These are phyloP conservation scores for Halichondria panicea DNA, from an alignment of 37 sponge, comb jelly and placozoan genomes.

Conservation along the genomic window DNA sequence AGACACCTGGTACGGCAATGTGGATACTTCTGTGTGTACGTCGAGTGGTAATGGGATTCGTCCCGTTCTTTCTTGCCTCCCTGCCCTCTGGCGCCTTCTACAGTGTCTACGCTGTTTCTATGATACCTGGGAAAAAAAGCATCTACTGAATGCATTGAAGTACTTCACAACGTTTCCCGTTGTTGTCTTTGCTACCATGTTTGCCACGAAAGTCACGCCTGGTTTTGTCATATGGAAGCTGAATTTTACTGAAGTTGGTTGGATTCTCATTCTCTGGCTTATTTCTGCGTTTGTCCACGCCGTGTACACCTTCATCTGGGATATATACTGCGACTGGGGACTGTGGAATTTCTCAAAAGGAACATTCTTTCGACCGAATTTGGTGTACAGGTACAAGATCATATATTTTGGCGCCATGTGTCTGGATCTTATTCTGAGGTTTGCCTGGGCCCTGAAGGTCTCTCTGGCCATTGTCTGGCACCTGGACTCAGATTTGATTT, in stretches of 20 bases:
- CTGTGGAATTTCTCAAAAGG: slow-evolving; percentile 43
- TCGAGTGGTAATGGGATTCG: slow-evolving; percentile 64
- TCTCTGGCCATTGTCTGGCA: slow-evolving; percentile 73
- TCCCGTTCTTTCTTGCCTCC: slow-evolving; percentile 84
- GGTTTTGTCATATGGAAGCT: neutral
- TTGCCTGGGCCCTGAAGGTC: slow-evolving; percentile 85
- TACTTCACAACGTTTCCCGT: slow-evolving; percentile 90
- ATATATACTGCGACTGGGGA: slow-evolving; percentile 95
- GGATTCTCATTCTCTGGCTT: slow-evolving; percentile 60
- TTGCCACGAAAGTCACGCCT: slow-evolving; percentile 1
- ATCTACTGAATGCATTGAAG: slow-evolving; percentile 92
- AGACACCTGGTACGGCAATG: slow-evolving; percentile 6
- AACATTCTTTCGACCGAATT: slow-evolving; percentile 42
- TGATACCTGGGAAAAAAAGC: slow-evolving; percentile 66
- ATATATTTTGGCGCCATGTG: slow-evolving; percentile 81
- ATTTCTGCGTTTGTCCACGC: slow-evolving; percentile 59
- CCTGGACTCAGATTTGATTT: slow-evolving; percentile 74
- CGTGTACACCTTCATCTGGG: slow-evolving; percentile 92
- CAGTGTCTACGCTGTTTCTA: slow-evolving; percentile 90
- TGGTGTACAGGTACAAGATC: slow-evolving; percentile 55
- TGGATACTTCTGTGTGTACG: slow-evolving; percentile 20
- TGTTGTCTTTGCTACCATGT: slow-evolving; percentile 72
- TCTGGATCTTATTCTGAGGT: slow-evolving; percentile 76
- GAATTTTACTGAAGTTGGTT: slow-evolving; percentile 13
- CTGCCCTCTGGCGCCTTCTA: slow-evolving; percentile 87